Conservation (phyloP, 2,113 vertebrate genomes). For the Tiliqua scincoides region DNA sequence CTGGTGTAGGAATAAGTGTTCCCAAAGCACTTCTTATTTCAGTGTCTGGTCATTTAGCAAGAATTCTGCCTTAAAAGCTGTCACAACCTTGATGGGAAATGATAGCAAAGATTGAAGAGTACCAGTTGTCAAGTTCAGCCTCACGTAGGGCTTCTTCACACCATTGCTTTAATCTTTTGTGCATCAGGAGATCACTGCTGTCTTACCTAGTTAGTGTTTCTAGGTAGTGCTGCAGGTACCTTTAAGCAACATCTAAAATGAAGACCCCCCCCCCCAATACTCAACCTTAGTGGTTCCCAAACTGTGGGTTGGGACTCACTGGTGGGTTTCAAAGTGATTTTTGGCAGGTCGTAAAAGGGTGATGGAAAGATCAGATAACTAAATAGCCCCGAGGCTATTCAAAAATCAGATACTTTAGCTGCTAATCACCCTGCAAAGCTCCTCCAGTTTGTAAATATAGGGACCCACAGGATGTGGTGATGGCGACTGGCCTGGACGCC, state of each 20-base stretch:
- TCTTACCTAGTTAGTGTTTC: background rate
- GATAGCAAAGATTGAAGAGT: constrained; percentile 38
- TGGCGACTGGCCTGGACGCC: too few species aligned
- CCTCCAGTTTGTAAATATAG: too few species aligned
- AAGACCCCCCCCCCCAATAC: too few species aligned
- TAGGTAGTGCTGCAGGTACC: too few species aligned
- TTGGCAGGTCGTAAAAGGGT: too few species aligned
- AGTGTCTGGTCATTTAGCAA: constrained; percentile 69
- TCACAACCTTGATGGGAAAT: constrained; percentile 61
- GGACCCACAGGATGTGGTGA: too few species aligned
- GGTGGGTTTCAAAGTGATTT: too few species aligned
- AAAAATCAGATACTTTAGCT: too few species aligned
- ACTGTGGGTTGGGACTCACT: too few species aligned
- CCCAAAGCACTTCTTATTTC: constrained; percentile 64
- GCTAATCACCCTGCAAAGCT: too few species aligned
- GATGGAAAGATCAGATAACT: too few species aligned
- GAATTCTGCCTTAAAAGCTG: constrained; percentile 69
- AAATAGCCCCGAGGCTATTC: too few species aligned
- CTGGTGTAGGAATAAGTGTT: constrained; percentile 67
- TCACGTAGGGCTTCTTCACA: background rate
- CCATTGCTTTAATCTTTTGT: background rate
- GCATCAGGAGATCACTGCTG: background rate
- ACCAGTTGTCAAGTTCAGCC: background rate
- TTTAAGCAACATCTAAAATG: background rate
- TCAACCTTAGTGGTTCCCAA: background rate